A percentile compares a stretch with the other conserved stretches of the same genome.
Evolutionary conservation across 2,113 vertebrate genomes (phyloP).

Genomic region (Sphyrna mokarran): DNA sequence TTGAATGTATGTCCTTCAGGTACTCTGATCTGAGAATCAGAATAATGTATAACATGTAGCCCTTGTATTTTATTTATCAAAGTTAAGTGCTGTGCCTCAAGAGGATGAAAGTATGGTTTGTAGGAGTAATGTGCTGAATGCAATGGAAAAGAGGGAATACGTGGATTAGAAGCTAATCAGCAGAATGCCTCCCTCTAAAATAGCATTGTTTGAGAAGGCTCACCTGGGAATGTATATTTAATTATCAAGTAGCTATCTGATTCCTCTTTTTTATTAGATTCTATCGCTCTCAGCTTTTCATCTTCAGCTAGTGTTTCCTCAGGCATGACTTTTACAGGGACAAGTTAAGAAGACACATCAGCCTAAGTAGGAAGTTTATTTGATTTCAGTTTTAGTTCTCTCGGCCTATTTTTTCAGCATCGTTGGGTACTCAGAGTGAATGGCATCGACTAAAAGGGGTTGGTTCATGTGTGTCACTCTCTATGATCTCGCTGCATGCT

Average conservation of each 20-base stretch:
- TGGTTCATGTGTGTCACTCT: background rate
- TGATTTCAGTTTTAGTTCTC: conserved; percentile 13
- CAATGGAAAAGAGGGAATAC: background rate
- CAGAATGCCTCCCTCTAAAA: background rate
- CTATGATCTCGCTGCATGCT: background rate
- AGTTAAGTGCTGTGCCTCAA: background rate
- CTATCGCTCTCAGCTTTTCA: conserved; percentile 14
- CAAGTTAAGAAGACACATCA: background rate
- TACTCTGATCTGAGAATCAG: conserved; percentile 4
- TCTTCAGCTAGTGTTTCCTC: conserved; percentile 5
- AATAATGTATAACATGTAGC: background rate
- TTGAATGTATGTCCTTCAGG: background rate
- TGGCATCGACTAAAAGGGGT: background rate
- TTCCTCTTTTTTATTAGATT: conserved; percentile 26
- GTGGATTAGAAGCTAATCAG: background rate
- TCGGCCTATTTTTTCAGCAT: background rate
- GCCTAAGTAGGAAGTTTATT: conserved; percentile 19
- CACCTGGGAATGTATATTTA: conserved; percentile 18
- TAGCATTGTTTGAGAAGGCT: background rate
- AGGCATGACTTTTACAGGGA: background rate
- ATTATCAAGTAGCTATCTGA: conserved; percentile 20
- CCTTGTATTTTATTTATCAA: conserved; percentile 1
- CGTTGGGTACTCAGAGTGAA: background rate
- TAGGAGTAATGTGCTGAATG: background rate
- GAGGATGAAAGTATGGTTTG: background rate